phyloP scores from a whole-genome alignment of 2,888 invertebrate genomes.

The Tromatobia lineatoria region DNA sequence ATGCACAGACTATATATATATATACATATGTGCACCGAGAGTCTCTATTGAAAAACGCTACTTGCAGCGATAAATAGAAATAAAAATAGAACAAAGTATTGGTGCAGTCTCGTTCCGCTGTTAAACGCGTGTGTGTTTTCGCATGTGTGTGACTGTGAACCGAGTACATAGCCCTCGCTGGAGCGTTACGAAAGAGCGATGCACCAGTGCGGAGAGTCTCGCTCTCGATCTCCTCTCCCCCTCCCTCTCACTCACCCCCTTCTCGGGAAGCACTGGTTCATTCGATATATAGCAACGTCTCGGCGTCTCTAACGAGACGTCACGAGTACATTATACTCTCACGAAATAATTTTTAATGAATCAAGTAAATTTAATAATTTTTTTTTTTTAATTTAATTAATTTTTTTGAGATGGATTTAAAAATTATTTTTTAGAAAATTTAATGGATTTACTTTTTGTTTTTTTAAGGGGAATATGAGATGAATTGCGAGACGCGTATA shows the following conservation, averaged over 20 bases:
- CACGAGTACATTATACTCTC: neutral
- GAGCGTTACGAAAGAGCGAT: constrained; percentile 64
- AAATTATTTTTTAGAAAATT: no score
- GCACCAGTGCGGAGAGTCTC: constrained; percentile 59
- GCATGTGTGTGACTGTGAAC: neutral
- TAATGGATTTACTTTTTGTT: no score
- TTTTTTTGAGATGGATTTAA: no score
- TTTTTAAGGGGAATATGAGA: no score
- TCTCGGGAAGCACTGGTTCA: constrained; percentile 15
- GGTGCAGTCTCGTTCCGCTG: constrained; percentile 27
- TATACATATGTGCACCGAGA: constrained; percentile 3
- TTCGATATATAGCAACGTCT: constrained; percentile 16
- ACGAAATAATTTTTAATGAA: neutral
- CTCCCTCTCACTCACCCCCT: neutral
- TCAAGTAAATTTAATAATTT: neutral
- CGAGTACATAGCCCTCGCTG: constrained; percentile 37
- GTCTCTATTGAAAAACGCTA: constrained; percentile 12
- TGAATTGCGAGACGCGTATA: no score
- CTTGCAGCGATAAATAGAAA: constrained; percentile 13
- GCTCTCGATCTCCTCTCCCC: constrained; percentile 24
- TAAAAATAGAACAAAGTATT: constrained; percentile 16
- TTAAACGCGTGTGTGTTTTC: neutral
- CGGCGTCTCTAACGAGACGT: neutral
- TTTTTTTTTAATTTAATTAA: neutral
- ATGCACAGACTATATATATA: neutral